A percentile compares a stretch with the other conserved stretches of the same genome.
Conservation (phyloP, 2,888 invertebrate genomes). For the Scaeva pyrastri region DNA sequence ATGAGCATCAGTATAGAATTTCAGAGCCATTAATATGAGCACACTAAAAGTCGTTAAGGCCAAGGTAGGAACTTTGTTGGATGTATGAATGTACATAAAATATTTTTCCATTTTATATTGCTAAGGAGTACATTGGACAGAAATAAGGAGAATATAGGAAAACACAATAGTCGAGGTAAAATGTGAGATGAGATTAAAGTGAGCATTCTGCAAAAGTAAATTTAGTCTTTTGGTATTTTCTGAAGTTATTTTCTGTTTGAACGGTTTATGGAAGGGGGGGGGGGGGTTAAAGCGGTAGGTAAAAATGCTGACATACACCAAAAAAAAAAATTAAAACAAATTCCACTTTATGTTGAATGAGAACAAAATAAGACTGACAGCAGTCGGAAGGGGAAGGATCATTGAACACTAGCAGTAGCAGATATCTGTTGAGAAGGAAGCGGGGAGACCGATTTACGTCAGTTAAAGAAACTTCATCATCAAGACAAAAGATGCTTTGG, state of each 20-base stretch:
- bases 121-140: too few relatives aligned
- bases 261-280: neutral
- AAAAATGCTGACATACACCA: too few relatives aligned
- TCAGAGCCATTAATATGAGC: constrained; percentile 22
- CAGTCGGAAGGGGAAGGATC: too few relatives aligned
- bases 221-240: neutral
- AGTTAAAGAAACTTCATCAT: too few relatives aligned
- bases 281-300: too few relatives aligned
- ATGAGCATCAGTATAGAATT: constrained; percentile 20
- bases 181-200: constrained; percentile 2
- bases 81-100: neutral
- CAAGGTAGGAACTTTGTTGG: constrained; percentile 8
- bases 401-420: too few relatives aligned
- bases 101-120: neutral
- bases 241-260: neutral
- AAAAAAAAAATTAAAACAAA: too few relatives aligned
- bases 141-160: neutral
- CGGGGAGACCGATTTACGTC: too few relatives aligned
- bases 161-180: neutral
- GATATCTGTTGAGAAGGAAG: too few relatives aligned
- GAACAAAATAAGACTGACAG: too few relatives aligned
- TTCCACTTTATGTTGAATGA: too few relatives aligned
- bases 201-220: neutral
- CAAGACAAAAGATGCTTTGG: too few relatives aligned
- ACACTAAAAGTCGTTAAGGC: constrained; percentile 49